phyloP scores from a whole-genome alignment of 2,113 vertebrate species.

The Lagopus muta region DNA sequence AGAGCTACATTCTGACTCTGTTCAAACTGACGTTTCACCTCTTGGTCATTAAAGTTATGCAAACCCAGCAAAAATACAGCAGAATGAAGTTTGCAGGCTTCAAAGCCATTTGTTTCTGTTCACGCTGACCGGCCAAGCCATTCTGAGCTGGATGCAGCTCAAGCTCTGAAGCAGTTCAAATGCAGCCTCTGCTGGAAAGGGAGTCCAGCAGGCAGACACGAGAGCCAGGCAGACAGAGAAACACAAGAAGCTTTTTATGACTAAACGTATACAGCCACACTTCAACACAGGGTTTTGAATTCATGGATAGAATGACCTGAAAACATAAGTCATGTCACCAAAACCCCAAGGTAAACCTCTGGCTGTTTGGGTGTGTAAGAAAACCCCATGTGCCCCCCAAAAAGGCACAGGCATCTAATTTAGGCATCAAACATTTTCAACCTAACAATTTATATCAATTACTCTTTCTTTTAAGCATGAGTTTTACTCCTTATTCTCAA shows the following conservation, averaged over 20 bases:
- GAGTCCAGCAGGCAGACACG: conserved; percentile 21
- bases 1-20: not conserved
- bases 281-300: not conserved
- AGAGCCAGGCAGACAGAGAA: conserved; percentile 29
- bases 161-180: not conserved
- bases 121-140: conserved; percentile 30
- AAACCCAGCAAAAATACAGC: conserved; percentile 45
- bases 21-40: not conserved
- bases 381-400: not conserved
- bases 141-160: conserved; percentile 48
- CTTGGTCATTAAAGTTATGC: conserved; percentile 1
- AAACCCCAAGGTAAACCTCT: conserved; percentile 32
- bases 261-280: conserved; percentile 6
- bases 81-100: conserved; percentile 8
- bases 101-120: conserved; percentile 23
- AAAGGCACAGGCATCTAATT: conserved; percentile 19
- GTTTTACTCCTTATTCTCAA: not conserved
- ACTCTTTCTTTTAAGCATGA: not conserved
- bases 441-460: not conserved
- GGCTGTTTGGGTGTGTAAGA: not conserved
- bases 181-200: conserved; percentile 22
- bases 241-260: conserved; percentile 42
- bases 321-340: conserved; percentile 18
- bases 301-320: not conserved
- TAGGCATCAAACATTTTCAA: not conserved